Conservation (phyloP, 2,113 vertebrate species). For the Ophthalmolycus amberensis region DNA sequence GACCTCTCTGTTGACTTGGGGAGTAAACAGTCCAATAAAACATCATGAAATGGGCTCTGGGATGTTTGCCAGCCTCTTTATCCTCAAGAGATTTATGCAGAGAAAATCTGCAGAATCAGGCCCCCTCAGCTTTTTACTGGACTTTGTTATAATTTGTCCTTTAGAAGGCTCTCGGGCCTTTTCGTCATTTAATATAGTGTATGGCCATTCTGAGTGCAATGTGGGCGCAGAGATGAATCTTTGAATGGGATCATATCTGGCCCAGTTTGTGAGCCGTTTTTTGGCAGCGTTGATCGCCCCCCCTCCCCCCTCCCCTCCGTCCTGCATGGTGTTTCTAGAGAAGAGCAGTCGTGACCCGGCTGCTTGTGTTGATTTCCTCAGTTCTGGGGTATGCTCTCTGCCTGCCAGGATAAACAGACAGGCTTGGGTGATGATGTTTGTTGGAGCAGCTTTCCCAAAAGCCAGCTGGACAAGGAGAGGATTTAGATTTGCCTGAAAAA, state of each 20-base stretch:
- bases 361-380: conserved; percentile 72
- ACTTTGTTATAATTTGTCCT: neutral
- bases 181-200: neutral
- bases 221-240: conserved; percentile 43
- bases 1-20: conserved; percentile 32
- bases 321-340: conserved; percentile 49
- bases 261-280: conserved; percentile 46
- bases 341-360: conserved; percentile 32
- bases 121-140: conserved; percentile 5
- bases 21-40: conserved; percentile 67
- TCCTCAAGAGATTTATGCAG: conserved; percentile 35
- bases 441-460: conserved; percentile 54
- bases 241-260: conserved; percentile 48
- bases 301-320: conserved; percentile 19
- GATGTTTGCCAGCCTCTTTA: conserved; percentile 38
- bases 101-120: conserved; percentile 28
- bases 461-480: conserved; percentile 61
- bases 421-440: conserved; percentile 50
- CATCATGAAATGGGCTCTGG: conserved; percentile 29
- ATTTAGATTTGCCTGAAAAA: conserved; percentile 51
- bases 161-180: neutral
- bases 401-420: conserved; percentile 77
- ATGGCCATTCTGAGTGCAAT: conserved; percentile 16
- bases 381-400: conserved; percentile 67
- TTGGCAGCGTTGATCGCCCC: conserved; percentile 34